Evolutionary conservation across 2,888 invertebrate genomes (phyloP).

Genomic region (Latrodectus elegans): DNA sequence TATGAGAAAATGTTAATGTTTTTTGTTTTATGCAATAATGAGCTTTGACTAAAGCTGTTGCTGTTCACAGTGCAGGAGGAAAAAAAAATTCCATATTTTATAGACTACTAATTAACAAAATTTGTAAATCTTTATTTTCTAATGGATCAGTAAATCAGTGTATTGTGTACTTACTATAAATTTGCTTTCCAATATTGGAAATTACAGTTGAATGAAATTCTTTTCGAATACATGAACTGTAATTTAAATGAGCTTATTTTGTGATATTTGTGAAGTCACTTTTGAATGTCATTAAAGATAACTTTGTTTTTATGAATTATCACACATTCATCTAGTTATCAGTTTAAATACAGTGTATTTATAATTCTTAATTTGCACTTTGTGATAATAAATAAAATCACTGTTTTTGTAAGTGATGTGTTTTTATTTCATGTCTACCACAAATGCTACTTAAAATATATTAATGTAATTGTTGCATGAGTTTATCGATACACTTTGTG

Average conservation of each 20-base stretch:
- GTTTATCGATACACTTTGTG: too few relatives aligned
- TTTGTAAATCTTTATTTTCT: background rate
- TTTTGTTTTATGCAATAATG: background rate
- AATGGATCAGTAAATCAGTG: background rate
- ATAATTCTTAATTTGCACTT: constrained; percentile 58
- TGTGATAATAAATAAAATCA: constrained; percentile 58
- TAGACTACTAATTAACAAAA: background rate
- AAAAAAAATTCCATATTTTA: background rate
- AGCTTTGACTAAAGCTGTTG: constrained; percentile 1
- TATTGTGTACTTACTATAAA: background rate
- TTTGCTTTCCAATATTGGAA: background rate
- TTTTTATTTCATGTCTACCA: background rate
- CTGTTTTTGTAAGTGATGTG: background rate
- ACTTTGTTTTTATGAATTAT: too few relatives aligned
- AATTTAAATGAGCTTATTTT: constrained; percentile 66
- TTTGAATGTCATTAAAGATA: too few relatives aligned
- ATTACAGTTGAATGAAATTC: background rate
- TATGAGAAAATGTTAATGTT: background rate
- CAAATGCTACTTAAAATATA: too few relatives aligned
- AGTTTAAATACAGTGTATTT: constrained; percentile 40
- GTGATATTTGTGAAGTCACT: constrained; percentile 55
- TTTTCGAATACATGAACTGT: constrained; percentile 9
- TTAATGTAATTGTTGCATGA: too few relatives aligned
- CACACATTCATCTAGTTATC: constrained; percentile 9
- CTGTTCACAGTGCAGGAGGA: background rate